A percentile compares a stretch with the other conserved stretches of the same genome.
phyloP scores from a whole-genome alignment of 2,113 vertebrate species.

The Enhydra lutris region DNA sequence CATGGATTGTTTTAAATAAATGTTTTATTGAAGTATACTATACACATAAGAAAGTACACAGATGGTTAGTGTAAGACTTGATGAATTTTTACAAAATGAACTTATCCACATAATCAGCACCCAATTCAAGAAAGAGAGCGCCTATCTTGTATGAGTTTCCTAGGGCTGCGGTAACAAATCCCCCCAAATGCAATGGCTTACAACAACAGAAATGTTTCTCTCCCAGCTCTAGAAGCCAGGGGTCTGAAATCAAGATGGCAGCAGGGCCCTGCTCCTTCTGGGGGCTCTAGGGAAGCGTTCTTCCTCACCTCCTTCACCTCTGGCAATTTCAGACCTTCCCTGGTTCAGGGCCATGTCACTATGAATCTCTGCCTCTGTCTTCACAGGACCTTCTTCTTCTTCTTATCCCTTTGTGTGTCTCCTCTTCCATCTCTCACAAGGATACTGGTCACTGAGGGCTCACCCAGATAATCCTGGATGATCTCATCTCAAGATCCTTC shows the following conservation, averaged over 20 bases:
- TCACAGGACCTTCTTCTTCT: not conserved
- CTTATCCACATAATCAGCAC: not conserved
- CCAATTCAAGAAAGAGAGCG: constrained; percentile 31
- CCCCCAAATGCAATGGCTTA: not conserved
- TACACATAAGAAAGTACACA: constrained; percentile 1
- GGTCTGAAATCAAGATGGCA: not conserved
- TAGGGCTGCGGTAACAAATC: not conserved
- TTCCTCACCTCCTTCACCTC: not conserved
- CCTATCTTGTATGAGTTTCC: not conserved
- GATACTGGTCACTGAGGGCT: not conserved
- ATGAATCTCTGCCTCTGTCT: not conserved
- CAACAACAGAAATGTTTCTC: not conserved
- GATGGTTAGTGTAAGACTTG: not conserved
- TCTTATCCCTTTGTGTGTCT: not conserved
- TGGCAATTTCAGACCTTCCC: not conserved
- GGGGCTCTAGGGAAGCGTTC: not conserved
- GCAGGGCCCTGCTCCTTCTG: not conserved
- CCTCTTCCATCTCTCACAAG: not conserved
- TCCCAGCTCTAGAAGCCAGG: not conserved
- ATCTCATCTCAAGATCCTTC: not conserved
- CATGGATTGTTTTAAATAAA: not conserved
- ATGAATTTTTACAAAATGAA: constrained; percentile 40
- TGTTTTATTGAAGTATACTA: not conserved
- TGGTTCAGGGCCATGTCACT: not conserved
- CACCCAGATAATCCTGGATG: not conserved